phyloP scores from a whole-genome alignment of 2,113 vertebrate species.

The Tenrec ecaudatus region DNA sequence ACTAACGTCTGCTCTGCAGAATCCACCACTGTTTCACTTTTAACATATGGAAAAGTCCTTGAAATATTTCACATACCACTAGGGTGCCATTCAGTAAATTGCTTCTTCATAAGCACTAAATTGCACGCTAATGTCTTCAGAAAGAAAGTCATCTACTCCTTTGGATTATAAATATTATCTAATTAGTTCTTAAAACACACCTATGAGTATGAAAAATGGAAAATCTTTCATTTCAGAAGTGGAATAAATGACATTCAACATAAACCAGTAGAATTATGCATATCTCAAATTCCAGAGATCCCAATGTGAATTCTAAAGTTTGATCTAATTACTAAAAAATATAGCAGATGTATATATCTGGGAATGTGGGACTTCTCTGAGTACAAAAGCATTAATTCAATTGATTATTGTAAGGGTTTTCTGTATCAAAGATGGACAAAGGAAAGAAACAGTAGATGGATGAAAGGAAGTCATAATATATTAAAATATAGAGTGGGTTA shows the following conservation, averaged over 20 bases:
- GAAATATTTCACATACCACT: slow-evolving; percentile 71
- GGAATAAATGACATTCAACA: not conserved
- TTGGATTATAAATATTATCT: slow-evolving; percentile 78
- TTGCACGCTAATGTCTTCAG: slow-evolving; percentile 69
- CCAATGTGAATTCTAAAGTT: not conserved
- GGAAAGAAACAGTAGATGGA: not conserved
- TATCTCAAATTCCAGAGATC: slow-evolving; percentile 2
- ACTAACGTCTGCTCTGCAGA: slow-evolving; percentile 21
- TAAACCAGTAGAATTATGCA: slow-evolving; percentile 28
- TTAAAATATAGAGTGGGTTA: not conserved
- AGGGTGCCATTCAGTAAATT: slow-evolving; percentile 80
- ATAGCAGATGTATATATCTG: not conserved
- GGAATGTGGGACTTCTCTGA: not conserved
- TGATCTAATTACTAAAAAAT: not conserved
- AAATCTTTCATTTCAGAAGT: slow-evolving; percentile 61
- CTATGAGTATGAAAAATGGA: slow-evolving; percentile 52
- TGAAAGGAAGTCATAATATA: not conserved
- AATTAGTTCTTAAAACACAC: slow-evolving; percentile 74
- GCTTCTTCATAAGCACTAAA: slow-evolving; percentile 75
- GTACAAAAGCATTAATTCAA: not conserved
- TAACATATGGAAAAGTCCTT: slow-evolving; percentile 61
- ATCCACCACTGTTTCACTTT: slow-evolving; percentile 54
- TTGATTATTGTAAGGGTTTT: not conserved
- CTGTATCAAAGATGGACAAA: not conserved
- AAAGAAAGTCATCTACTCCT: slow-evolving; percentile 69